Base-by-base conservation (phyloP, 2,888 invertebrate species). In the Apodemia duryi region DNA sequence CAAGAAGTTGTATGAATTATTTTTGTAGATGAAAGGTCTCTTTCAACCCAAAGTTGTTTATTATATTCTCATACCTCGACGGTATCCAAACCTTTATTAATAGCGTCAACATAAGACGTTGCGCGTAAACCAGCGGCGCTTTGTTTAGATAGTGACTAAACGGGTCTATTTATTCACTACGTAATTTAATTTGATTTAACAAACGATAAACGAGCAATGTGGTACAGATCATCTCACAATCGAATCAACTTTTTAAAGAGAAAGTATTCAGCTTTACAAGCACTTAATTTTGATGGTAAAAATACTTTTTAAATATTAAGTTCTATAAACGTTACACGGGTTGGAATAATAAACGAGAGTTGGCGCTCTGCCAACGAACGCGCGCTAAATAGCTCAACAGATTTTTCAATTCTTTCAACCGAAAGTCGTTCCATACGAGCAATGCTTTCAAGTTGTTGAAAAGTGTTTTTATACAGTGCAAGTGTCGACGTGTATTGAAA, bases 241-340 rank as follows among this genome's bases (percentile, higher is more conserved):
- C 28, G n/a, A 54, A 9, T 29, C 6, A 57, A 32, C 6, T 13
- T 29, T 11, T 1, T 4, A 54, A 54, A 21, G 54, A 29, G 29
- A 28, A 54, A 54, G 54, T 60, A 57, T 41, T 60, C 28, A 46
- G 38, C 78, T 78, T 83, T 81, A 80, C 83, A 79, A 77, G 77
- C 78, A 77, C 74, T 74, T 73, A 71, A 73, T 75, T 77, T 75
- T 72, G 77, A 43, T 3, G 11, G 74, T 77, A 82, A 88, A 91
- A 88, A 88, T 86, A 85, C 82, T 80, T 85, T 88, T 85, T 85
- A 75, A 75, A 77, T 74, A 85, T 85, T 88, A 88, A 81, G 74
- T 79, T 87, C 91, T 91, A 91, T 86, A 85, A 90, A 91, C 91
- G 91, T 75, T 73, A 73, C 74, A 73, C 77, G 75, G 75, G 87